Base-by-base conservation (phyloP, 2,113 vertebrate genomes). In the Mohoua ochrocephala region DNA sequence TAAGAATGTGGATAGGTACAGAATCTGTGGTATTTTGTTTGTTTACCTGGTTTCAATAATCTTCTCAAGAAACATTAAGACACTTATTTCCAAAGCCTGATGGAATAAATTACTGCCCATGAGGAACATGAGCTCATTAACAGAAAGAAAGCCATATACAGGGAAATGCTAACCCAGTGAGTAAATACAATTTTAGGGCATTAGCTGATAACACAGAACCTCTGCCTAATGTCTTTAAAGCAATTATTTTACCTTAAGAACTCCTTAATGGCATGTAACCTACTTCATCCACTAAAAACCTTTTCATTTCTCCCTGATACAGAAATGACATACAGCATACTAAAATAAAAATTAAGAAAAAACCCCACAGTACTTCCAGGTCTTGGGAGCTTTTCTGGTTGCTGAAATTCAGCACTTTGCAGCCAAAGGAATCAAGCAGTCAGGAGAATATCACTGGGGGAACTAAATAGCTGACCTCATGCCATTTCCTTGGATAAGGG, bases 111-210 rank as follows among this genome's bases (percentile, higher is more conserved):
- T 42, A 49, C 52, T 92, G 89, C 71, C 76, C 76, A 26, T 4
- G 18, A 92, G 65, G 80, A 94, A 82, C 35, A 89, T 2, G 20
- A 89, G 87, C 69, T 95, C 77, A 84, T 93, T 91, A 94, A 84
- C 39, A 93, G 69, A 71, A 8, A 64, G 56, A 52, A 89, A 95
- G 49, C 53, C 37, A 45, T 37, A 52, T 7, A 71, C 6, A 7
- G 69, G 24, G 49, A 81, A 91, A 69, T 45, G 81, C 87, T 87
- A 94, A 84, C 87, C 65, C 74, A 82, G 35, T 3, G 0, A 89
- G 53, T 92, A 95, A 95, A 92, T 73, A 84, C 28, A 44, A 71
- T 96, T 91, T 89, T 84, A 84, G 50, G n/a, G 59, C 50, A 93
- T 94, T 84, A 94, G 81, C 83, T 89, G 84, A 78, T 87, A 92